Base-by-base conservation (phyloP, 1,140 invertebrate genomes). In the Odontomachus brunneus region DNA sequence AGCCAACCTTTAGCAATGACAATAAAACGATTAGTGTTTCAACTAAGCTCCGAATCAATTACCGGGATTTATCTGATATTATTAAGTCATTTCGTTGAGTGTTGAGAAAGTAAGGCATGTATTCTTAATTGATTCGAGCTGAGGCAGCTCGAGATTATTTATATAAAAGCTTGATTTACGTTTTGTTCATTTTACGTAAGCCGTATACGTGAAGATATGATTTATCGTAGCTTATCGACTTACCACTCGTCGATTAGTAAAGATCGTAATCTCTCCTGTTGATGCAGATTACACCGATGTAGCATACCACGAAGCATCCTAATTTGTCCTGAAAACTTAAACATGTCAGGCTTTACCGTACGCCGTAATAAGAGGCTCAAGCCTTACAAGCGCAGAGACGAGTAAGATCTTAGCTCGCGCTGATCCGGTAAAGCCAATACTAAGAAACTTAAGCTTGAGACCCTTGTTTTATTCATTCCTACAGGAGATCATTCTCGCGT, bases 341-440 rank as follows among this genome's bases (percentile, higher is more conserved):
- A 24, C 49, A 65, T 24, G 49, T 67, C 3, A 12, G 1, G 33
- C 63, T 67, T 78, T 44, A 67, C 29, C 22, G 22, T 12, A 15
- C 48, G 53, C 66, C 63, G 19, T 78, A 78, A 57, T 78, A 78
- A 67, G 65, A 78, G 62, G 29, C 49, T 78, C 29, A 76, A 76
- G 19, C 59, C 49, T 66, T 55, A 55, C 19, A 44, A 26, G 62
- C 53, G 22, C 33, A 67, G 5, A 62, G 22, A 62, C 22, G 33
- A 55, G 49, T 67, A 78, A 78, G 75, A 69, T 78, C 33, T 78
- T 24, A 69, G 62, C 53, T 55, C 19, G 22, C 53, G 53, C 62
- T 78, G 51, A 67, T 78, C 65, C 51, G 14, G 51, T 69, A 78
- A 78, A 78, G 51, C 62, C 74, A 78, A 78, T 67, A 29, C 33